Base-by-base conservation (phyloP, 2,113 vertebrate species). In the Natator depressus region DNA sequence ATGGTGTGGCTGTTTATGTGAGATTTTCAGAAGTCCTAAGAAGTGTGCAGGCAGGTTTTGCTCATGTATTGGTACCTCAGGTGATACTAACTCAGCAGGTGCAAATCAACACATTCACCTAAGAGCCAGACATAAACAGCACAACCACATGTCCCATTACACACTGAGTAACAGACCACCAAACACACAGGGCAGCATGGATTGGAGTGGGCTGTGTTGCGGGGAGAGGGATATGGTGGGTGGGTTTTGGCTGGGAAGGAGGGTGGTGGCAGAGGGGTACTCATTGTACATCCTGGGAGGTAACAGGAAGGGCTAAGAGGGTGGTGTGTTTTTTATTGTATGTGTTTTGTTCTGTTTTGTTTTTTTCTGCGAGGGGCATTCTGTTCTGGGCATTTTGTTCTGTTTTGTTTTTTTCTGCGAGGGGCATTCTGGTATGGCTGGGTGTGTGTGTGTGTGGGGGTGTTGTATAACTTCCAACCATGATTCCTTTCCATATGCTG, bases 201-300 rank as follows among this genome's bases (percentile, higher is more conserved):
- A 57, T 11, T 57, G 0, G 25, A 88, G 8, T 29, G 51, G 72
- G 47, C 59, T 25, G 31, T 5, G 79, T 8, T 3, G 1, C 2
- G 10, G 55, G 0, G 25, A 88, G 10, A 50, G 62, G 55, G 51
- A 62, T 25, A 29, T 6, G 75, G 7, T 3, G 1, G 1, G 13
- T 47, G 42, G 47, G 35, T 57, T 87, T 7, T 16, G 12, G 5
- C 25, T 78, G 22, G 10, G 3, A 80, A 42, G 46, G 72, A 62
- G 62, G 22, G 11, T 19, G 1, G 5, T 72, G 4, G 46, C 17
- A 84, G 59, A 82, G 78, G 59, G 1, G 3, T 13, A 46, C 4
- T n/a, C 81, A 79, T 2, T 1, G 54, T 14, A 1, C 13, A 62
- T 13, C 12, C 29, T 25, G 27, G 27, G 59, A 31, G 59, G 29